Conservation (phyloP, 1,140 invertebrate genomes). For the Temnothorax longispinosus region DNA sequence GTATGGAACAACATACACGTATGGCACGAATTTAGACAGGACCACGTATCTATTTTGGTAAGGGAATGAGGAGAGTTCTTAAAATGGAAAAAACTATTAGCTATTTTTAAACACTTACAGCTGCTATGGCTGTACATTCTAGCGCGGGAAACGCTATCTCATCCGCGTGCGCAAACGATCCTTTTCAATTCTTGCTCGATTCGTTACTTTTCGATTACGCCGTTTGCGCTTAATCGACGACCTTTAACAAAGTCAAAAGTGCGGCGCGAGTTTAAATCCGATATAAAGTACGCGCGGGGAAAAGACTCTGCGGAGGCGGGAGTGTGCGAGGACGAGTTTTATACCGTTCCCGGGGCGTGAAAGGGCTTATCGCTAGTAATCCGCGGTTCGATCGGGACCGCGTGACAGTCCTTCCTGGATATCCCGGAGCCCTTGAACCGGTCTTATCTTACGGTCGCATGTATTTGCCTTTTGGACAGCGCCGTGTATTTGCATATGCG, state of each 20-base stretch:
- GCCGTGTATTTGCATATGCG: slow-evolving; percentile 80
- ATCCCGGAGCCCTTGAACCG: slow-evolving; percentile 48
- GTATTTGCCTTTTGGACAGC: slow-evolving; percentile 79
- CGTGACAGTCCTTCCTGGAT: not conserved
- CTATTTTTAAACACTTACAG: not conserved
- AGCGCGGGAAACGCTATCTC: not conserved
- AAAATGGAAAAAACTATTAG: not conserved
- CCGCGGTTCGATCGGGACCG: slow-evolving; percentile 42
- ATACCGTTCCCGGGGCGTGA: not conserved
- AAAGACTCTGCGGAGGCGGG: not conserved
- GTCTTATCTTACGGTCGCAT: slow-evolving; percentile 79
- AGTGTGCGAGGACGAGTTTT: slow-evolving; percentile 16
- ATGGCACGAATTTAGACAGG: not conserved
- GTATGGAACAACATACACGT: not conserved
- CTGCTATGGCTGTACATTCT: not conserved
- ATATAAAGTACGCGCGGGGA: not conserved
- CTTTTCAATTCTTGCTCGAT: not conserved
- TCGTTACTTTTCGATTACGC: not conserved
- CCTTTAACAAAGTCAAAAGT: not conserved
- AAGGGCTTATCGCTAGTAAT: slow-evolving; percentile 36
- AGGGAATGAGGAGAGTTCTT: not conserved
- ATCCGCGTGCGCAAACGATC: not conserved
- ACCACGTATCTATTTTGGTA: not conserved
- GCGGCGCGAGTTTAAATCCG: slow-evolving; percentile 18
- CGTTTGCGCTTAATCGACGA: not conserved